phyloP scores from a whole-genome alignment of 2,888 invertebrate genomes.

The Iselma pallidipennis region DNA sequence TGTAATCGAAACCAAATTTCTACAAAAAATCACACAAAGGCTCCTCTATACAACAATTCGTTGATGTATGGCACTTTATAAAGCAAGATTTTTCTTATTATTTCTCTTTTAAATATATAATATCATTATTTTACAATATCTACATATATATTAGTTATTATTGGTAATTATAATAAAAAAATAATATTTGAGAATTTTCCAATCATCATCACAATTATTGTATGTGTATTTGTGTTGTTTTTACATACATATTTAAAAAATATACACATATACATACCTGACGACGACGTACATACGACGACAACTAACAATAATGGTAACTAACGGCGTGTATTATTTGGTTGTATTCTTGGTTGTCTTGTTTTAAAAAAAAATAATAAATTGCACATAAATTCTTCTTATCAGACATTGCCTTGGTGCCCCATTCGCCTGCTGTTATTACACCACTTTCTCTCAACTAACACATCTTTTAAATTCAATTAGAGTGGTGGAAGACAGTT shows the following conservation, averaged over 20 bases:
- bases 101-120: too few species aligned
- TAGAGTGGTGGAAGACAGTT: conserved; percentile 55
- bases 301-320: conserved; percentile 37
- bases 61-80: conserved; percentile 50
- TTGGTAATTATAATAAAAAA: conserved; percentile 42
- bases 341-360: conserved; percentile 8
- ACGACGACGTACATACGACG: conserved; percentile 21
- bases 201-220: conserved; percentile 46
- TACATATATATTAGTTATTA: conserved; percentile 36
- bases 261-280: conserved; percentile 27
- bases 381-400: conserved; percentile 51
- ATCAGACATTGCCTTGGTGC: conserved; percentile 52
- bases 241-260: background rate
- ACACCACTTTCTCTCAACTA: conserved; percentile 44
- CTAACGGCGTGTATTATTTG: conserved; percentile 27
- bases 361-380: conserved; percentile 27
- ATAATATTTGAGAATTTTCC: conserved; percentile 41
- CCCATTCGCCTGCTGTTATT: conserved; percentile 52
- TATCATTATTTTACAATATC: conserved; percentile 39
- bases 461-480: too few species aligned
- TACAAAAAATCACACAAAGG: conserved; percentile 36
- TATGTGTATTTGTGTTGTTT: background rate
- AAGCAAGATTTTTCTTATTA: conserved; percentile 30
- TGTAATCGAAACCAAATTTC: conserved; percentile 46
- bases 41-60: conserved; percentile 41